phyloP scores from a whole-genome alignment of 2,113 vertebrate species.

The Ptyas mucosa region DNA sequence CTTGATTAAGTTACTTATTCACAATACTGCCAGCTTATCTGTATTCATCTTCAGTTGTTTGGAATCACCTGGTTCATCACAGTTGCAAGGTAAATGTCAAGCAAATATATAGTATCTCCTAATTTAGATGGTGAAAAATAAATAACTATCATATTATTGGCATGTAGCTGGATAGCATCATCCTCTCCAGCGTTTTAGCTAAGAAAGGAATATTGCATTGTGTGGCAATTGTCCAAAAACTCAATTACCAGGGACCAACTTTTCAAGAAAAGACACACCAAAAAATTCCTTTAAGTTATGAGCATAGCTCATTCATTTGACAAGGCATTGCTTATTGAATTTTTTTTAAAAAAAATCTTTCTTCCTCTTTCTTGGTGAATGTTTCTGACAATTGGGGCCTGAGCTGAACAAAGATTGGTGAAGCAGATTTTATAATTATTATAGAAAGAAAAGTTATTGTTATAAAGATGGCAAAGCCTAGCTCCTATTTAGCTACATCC shows the following conservation, averaged over 20 bases:
- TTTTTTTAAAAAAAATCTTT: background rate
- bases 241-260: background rate
- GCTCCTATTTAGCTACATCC: background rate
- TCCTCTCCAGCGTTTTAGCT: background rate
- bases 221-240: background rate
- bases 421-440: background rate
- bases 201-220: background rate
- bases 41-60: background rate
- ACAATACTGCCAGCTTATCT: background rate
- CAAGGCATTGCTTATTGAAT: background rate
- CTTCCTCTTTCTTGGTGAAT: background rate
- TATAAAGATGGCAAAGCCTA: background rate
- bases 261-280: background rate
- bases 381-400: background rate
- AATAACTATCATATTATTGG: background rate
- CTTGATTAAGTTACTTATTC: background rate
- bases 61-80: background rate
- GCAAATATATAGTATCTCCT: background rate
- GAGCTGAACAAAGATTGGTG: background rate
- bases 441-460: background rate
- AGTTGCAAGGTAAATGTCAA: background rate
- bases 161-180: background rate
- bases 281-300: background rate
- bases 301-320: background rate
- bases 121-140: background rate